These are phyloP conservation scores for Manacus vitellinus DNA, from an alignment of 2,113 vertebrate species.

Conservation along the genomic window DNA sequence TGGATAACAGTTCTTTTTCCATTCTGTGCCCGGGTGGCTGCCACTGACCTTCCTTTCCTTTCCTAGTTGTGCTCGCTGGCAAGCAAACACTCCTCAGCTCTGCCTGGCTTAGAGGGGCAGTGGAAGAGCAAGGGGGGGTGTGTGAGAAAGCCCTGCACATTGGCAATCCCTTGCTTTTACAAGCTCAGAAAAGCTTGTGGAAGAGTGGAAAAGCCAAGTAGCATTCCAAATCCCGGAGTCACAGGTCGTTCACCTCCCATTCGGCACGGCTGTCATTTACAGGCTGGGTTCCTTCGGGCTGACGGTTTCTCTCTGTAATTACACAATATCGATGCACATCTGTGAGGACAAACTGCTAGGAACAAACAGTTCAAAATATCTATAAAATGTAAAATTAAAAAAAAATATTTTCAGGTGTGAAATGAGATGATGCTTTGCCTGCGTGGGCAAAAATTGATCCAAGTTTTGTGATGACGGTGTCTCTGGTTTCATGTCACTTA, in stretches of 20 bases:
- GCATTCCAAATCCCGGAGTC: background rate
- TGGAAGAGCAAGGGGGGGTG: background rate
- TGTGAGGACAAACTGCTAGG: background rate
- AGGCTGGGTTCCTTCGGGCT: background rate
- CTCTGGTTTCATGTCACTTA: constrained; percentile 7
- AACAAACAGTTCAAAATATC: constrained; percentile 16
- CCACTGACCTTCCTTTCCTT: background rate
- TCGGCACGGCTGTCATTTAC: background rate
- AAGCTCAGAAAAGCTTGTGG: background rate
- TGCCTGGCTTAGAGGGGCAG: background rate
- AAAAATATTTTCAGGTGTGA: constrained; percentile 5
- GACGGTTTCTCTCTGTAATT: background rate
- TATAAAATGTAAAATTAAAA: constrained; percentile 25
- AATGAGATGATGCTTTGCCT: background rate
- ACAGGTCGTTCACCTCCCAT: background rate
- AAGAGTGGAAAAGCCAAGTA: background rate
- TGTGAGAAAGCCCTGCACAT: rapidly evolving
- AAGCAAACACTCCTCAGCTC: background rate
- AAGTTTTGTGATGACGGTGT: background rate
- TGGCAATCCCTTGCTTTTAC: background rate
- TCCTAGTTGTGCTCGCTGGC: background rate
- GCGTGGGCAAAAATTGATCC: constrained; percentile 25
- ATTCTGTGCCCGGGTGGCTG: background rate
- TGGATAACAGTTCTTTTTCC: background rate
- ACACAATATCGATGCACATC: background rate